phyloP scores from a whole-genome alignment of 2,888 invertebrate genomes.

The Tolmerus cingulatus region DNA sequence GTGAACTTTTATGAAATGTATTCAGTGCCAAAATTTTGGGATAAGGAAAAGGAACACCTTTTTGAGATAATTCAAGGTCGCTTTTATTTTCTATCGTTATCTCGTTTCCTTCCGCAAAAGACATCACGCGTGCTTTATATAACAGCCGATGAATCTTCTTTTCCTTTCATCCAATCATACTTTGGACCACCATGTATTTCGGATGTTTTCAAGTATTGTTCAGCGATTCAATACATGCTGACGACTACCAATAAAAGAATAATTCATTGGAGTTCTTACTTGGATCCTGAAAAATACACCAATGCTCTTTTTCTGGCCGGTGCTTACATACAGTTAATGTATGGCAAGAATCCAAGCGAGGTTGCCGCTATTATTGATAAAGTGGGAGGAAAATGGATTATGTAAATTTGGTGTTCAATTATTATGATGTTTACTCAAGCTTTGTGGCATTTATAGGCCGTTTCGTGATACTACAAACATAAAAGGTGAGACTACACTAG shows the following conservation, averaged over 20 bases:
- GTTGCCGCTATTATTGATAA: not conserved
- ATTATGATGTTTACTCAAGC: not conserved
- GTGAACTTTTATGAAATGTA: not conserved
- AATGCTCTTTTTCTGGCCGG: constrained; percentile 90
- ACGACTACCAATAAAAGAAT: constrained; percentile 73
- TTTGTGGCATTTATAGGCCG: constrained; percentile 26
- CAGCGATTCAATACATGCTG: constrained; percentile 77
- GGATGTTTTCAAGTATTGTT: constrained; percentile 84
- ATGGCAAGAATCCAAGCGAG: not conserved
- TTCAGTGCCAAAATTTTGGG: not conserved
- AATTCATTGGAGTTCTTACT: constrained; percentile 79
- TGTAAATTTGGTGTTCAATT: not conserved
- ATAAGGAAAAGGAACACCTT: not conserved
- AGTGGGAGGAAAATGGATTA: not conserved
- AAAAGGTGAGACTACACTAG: not conserved
- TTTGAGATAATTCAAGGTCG: constrained; percentile 70
- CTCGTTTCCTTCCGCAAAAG: constrained; percentile 70
- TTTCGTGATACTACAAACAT: constrained; percentile 61
- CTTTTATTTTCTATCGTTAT: constrained; percentile 79
- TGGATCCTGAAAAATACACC: constrained; percentile 76
- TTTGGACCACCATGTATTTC: constrained; percentile 91
- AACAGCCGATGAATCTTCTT: constrained; percentile 67
- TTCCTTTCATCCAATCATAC: constrained; percentile 80
- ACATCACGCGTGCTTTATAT: constrained; percentile 79
- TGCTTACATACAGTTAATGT: constrained; percentile 77